Evolutionary conservation across 2,113 vertebrate genomes (phyloP).

Genomic region (Oryzias curvinotus): DNA sequence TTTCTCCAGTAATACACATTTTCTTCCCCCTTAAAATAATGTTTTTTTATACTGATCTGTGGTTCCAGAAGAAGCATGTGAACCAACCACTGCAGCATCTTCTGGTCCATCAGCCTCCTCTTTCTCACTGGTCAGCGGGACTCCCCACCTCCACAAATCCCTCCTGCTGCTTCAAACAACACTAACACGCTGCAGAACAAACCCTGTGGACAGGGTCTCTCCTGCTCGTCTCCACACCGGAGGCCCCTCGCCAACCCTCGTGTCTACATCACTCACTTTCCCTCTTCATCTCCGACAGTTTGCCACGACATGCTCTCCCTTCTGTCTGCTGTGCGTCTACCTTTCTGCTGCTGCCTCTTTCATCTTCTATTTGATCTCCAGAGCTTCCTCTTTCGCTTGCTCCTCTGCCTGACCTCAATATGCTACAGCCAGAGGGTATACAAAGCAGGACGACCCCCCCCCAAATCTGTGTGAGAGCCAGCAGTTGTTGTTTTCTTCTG

Average conservation of each 20-base stretch:
- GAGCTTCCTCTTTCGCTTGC: constrained; percentile 23
- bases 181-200: constrained; percentile 5
- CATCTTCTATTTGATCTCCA: constrained; percentile 53
- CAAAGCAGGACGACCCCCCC: too few relatives aligned
- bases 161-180: constrained; percentile 45
- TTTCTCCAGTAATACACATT: too few relatives aligned
- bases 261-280: neutral
- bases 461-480: neutral
- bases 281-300: constrained; percentile 16
- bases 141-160: constrained; percentile 51
- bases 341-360: constrained; percentile 25
- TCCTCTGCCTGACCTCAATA: constrained; percentile 44
- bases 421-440: constrained; percentile 31
- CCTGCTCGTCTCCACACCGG: constrained; percentile 34
- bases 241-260: constrained; percentile 30
- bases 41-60: too few relatives aligned
- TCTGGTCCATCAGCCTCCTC: constrained; percentile 7
- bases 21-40: too few relatives aligned
- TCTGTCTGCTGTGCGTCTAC: constrained; percentile 25
- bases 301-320: constrained; percentile 31
- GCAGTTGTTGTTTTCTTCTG: neutral
- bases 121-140: neutral
- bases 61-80: neutral
- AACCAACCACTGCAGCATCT: constrained; percentile 32
- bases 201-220: too few relatives aligned